Percentiles rank a stretch among this genome's conserved stretches.
These are phyloP conservation scores for Merodon equestris DNA, from an alignment of 2,888 invertebrate genomes.

Conservation along the genomic window DNA sequence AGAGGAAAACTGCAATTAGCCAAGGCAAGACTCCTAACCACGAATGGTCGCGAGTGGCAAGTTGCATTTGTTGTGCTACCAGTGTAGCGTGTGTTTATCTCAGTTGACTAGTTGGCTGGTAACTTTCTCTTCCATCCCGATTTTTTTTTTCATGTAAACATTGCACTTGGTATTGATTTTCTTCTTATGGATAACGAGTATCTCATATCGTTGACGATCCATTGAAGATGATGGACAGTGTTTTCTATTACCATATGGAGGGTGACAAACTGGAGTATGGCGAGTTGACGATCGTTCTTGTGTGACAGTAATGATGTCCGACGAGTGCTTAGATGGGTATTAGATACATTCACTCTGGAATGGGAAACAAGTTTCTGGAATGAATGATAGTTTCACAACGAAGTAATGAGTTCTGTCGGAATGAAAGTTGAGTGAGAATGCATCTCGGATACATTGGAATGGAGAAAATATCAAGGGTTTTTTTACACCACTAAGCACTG, in stretches of 20 bases:
- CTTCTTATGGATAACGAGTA: conserved; percentile 49
- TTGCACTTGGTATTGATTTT: conserved; percentile 40
- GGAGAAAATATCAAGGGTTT: no score
- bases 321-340: not conserved
- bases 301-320: conserved; percentile 21
- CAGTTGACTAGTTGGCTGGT: conserved; percentile 32
- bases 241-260: conserved; percentile 54
- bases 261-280: conserved; percentile 32
- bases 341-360: conserved; percentile 5
- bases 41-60: conserved; percentile 22
- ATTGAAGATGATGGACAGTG: not conserved
- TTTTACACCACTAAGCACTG: no score
- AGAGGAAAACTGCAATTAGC: conserved; percentile 59
- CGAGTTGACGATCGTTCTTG: not conserved
- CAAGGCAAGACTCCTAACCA: conserved; percentile 34
- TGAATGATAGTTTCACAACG: no score
- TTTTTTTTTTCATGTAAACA: conserved; percentile 16
- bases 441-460: no score
- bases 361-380: no score
- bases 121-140: conserved; percentile 48
- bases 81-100: conserved; percentile 18
- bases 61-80: conserved; percentile 4
- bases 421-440: no score
- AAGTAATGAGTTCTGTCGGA: no score
- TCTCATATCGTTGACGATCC: not conserved